phyloP scores from a whole-genome alignment of 2,113 vertebrate genomes.

The Argyrosomus japonicus region DNA sequence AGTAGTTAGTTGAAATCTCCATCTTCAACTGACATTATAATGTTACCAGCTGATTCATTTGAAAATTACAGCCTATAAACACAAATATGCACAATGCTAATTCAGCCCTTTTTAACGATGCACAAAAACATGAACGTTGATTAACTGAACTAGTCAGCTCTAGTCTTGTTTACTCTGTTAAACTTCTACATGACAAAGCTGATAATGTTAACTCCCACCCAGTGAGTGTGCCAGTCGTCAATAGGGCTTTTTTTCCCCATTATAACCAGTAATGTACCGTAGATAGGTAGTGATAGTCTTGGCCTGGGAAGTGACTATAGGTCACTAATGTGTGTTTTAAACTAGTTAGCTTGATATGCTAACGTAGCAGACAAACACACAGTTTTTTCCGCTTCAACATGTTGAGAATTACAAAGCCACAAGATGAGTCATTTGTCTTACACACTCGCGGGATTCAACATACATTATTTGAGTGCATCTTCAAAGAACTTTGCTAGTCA shows the following conservation, averaged over 20 bases:
- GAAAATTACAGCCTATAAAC: not conserved
- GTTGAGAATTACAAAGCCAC: not conserved
- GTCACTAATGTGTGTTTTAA: no score
- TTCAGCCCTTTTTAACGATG: not conserved
- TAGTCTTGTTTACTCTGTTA: not conserved
- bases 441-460: not conserved
- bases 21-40: not conserved
- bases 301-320: no score
- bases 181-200: not conserved
- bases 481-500: not conserved
- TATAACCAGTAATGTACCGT: not conserved
- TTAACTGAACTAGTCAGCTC: not conserved
- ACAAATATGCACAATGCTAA: not conserved
- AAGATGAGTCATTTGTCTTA: not conserved
- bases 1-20: not conserved
- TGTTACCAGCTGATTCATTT: not conserved
- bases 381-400: no score
- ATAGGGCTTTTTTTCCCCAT: not conserved
- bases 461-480: not conserved
- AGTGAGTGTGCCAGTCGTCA: not conserved
- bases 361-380: no score
- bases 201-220: not conserved
- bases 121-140: not conserved
- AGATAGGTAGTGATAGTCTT: no score
- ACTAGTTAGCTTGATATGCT: no score